These are phyloP conservation scores for Allobates femoralis DNA, from an alignment of 2,797 vertebrate species.

Conservation along the genomic window DNA sequence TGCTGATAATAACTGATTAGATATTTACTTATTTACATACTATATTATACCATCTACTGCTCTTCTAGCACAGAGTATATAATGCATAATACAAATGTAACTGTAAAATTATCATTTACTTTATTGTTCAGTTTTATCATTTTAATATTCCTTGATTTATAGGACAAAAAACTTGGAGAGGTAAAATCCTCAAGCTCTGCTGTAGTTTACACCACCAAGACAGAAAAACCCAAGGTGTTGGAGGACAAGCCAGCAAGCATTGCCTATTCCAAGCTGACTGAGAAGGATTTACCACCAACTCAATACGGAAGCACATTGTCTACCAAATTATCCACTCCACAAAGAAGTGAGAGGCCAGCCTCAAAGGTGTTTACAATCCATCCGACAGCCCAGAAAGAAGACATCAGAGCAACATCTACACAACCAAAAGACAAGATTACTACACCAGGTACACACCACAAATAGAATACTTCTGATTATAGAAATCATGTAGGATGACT, in stretches of 20 bases:
- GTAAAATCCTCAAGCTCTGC: constrained; percentile 67
- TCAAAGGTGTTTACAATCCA: constrained; percentile 69
- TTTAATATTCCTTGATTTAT: not conserved
- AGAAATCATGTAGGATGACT: not conserved
- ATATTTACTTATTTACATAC: not conserved
- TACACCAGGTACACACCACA: constrained; percentile 75
- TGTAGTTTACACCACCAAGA: constrained; percentile 69
- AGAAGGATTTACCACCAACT: constrained; percentile 63
- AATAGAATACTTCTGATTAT: not conserved
- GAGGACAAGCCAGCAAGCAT: constrained; percentile 28
- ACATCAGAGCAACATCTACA: constrained; percentile 71
- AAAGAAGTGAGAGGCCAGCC: constrained; percentile 71
- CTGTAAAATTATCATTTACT: too few species aligned
- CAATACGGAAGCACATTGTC: constrained; percentile 54
- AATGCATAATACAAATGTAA: not conserved
- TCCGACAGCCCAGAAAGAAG: constrained; percentile 69
- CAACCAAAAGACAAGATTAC: constrained; percentile 74
- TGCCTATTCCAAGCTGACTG: constrained; percentile 64
- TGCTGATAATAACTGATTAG: not conserved
- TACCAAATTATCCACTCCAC: constrained; percentile 67
- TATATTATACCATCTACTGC: not conserved
- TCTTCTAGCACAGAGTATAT: not conserved
- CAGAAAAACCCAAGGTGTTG: constrained; percentile 63
- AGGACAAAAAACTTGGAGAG: constrained; percentile 67
- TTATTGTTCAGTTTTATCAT: not conserved